Evolutionary conservation across 2,113 vertebrate genomes (phyloP).

Genomic region (Phodopus roborovskii): DNA sequence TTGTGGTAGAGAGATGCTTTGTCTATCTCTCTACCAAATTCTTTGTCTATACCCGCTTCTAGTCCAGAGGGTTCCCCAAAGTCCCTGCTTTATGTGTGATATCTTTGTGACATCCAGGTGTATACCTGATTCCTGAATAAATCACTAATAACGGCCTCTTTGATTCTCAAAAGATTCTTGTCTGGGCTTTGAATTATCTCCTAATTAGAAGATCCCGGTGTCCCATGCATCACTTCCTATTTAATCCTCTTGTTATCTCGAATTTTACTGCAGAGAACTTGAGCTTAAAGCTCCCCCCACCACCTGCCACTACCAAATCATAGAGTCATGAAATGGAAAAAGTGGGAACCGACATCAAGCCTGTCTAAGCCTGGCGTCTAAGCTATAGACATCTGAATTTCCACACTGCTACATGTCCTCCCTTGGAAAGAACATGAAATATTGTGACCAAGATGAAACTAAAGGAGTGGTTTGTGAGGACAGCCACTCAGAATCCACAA

Average conservation of each 20-base stretch:
- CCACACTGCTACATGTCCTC: background rate
- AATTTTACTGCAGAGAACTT: conserved; percentile 12
- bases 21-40: background rate
- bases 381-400: background rate
- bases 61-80: background rate
- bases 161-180: conserved; percentile 32
- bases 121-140: background rate
- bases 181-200: background rate
- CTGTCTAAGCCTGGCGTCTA: conserved; percentile 20
- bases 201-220: background rate
- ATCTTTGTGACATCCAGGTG: background rate
- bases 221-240: background rate
- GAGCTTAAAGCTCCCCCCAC: background rate
- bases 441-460: background rate
- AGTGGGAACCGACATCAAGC: conserved; percentile 34
- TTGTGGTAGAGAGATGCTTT: background rate
- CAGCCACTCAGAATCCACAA: conserved; percentile 18
- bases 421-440: background rate
- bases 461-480: background rate
- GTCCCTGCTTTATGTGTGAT: background rate
- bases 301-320: background rate
- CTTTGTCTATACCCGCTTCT: background rate
- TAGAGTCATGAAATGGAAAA: background rate
- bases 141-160: background rate
- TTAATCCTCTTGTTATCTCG: conserved; percentile 5